Evolutionary conservation across 2,888 invertebrate genomes (phyloP).

Genomic region (Ichneumon xanthorius): DNA sequence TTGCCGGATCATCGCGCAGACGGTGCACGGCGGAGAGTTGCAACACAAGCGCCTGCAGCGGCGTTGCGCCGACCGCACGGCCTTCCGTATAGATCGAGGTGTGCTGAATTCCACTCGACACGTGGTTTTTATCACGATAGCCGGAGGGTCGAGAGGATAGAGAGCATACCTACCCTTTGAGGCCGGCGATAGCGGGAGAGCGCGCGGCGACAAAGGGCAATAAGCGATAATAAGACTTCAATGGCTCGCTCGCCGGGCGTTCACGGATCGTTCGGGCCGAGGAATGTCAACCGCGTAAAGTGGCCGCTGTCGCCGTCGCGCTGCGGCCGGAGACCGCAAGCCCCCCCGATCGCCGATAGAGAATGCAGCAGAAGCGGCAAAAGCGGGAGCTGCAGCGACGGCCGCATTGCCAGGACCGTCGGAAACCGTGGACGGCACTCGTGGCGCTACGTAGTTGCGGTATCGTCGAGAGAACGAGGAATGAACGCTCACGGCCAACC

Average conservation of each 20-base stretch:
- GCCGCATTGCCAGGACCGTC: conserved; percentile 41
- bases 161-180: conserved; percentile 57
- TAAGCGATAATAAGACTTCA: conserved; percentile 75
- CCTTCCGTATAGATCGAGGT: neutral
- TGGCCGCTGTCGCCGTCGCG: conserved; percentile 64
- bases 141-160: conserved; percentile 17
- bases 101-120: conserved; percentile 35
- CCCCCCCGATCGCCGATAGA: conserved; percentile 22
- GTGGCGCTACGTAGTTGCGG: conserved; percentile 56
- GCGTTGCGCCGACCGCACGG: neutral
- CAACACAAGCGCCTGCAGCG: conserved; percentile 20
- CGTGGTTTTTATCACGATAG: conserved; percentile 32
- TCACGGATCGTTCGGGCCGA: conserved; percentile 68
- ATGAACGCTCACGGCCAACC: conserved; percentile 33
- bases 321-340: conserved; percentile 58
- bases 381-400: conserved; percentile 19
- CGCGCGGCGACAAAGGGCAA: conserved; percentile 65
- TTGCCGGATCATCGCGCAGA: too few relatives aligned
- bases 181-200: conserved; percentile 43
- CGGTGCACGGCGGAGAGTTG: neutral
- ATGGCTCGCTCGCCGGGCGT: conserved; percentile 42
- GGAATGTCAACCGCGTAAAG: conserved; percentile 78
- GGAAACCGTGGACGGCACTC: conserved; percentile 50
- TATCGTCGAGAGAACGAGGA: conserved; percentile 55
- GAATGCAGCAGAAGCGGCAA: conserved; percentile 52